Evolutionary conservation across 2,888 invertebrate genomes (phyloP), one percentile per base, ranked within the genome.

Genomic region (Odontocerum albicorne): DNA sequence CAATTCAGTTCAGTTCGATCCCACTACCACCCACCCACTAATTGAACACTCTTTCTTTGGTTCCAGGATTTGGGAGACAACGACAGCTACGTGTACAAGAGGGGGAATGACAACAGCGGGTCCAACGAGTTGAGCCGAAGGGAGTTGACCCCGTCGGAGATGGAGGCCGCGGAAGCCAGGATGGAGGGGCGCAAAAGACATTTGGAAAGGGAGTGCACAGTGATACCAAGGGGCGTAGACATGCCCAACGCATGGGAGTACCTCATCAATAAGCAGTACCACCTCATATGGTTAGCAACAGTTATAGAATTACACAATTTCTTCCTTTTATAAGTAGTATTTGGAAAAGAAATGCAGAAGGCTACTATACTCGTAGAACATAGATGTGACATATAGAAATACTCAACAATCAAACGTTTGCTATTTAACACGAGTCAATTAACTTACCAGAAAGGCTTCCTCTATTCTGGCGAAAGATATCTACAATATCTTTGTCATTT

Each of bases 191-290:
- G 88, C 38, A 73, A 81, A 44, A 78, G 77, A 47, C 83, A 78
- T 65, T 67, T 87, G 62, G 75, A 77, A 59, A 75, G 73, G 55
- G 78, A 80, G 55, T 88, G 88, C 66, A 74, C 79, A 77, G 64
- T 79, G 79, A 65, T 75, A 76, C 16, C 71, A 80, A 22, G 33
- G 4, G 60, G 57, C 2, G 31, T 55, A 15, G 83, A 85, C 63
- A 85, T 84, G 66, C 87, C 91, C 19, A 89, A 90, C 66, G 85
- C 91, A 10, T 91, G 91, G 92, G 91, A 92, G 70, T 92, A 88
- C 71, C 80, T 92, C 66, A 86, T 91, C 65, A 88, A 88, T 71
- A 80, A 83, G 63, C 86, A 89, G 67, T 85, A 90, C 70, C 88
- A 87, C 68, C 80, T 91, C 50, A 87, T 91, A 68, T 91, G 91